Base-by-base conservation (phyloP, 1,140 invertebrate genomes). In the Calephelis nemesis region DNA sequence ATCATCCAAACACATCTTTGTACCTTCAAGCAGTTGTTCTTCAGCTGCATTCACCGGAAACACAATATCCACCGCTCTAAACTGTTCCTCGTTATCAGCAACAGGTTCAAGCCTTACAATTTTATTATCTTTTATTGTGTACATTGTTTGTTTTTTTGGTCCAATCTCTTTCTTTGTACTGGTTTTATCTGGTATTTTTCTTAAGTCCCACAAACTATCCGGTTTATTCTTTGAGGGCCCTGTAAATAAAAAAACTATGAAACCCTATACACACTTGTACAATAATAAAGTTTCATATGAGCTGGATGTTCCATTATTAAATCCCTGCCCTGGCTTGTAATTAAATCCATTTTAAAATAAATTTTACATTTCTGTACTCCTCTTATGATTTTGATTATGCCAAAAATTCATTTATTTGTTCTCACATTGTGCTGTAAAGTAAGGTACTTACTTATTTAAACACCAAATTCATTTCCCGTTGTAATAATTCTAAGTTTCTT, bases 1-100 rank as follows among this genome's bases (percentile, higher is more conserved):
- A 64, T 91, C 82, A 79, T 91, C 87, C 42, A 90, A 58, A 49
- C 75, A 68, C 87, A 91, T 90, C 62, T 91, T 89, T 0, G 89
- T 91, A 0, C 89, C 89, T 74, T 91, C 87, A 52, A 91, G 64
- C 7, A 91, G 66, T 58, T 83, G 75, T 63, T 81, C 76, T 45
- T 89, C 89, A 15, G 87, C 83, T 13, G 69, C 66, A 73, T 89
- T 89, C 5, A 84, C 76, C 7, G 87, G 88, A 50, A 85, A 65
- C 42, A 90, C 82, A 73, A 89, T 89, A 67, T 90, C 84, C 4
- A 89, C 84, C 4, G 85, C 82, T 19, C 70, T 65, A n/a, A 74
- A 87, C 39, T 88, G 82, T 42, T 81, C 70, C 12, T 68, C 66
- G 9, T 65, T 66, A 39, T 75, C 68, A 15, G 72, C 42, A 42